Base-by-base conservation (phyloP, 2,888 invertebrate species). In the Hirtodrosophila duncani region DNA sequence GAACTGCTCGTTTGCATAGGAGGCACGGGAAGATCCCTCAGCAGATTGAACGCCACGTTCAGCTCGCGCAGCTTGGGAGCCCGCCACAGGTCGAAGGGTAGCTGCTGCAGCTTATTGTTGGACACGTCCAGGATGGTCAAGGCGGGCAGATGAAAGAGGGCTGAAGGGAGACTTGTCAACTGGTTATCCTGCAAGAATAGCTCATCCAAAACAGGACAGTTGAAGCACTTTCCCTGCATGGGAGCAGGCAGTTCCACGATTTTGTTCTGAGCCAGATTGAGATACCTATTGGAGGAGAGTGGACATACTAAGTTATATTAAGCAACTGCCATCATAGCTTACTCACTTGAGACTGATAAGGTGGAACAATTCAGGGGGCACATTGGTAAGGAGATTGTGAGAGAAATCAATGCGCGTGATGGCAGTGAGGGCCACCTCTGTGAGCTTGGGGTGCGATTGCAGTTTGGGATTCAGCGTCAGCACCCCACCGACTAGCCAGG, bases 391-490 rank as follows among this genome's bases (percentile, higher is more conserved):
- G 50, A 92, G 91, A 87, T 99, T 99, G 83, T 93, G 92, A 4
- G 98, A 97, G 27, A 99, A 89, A 86, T 99, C 99, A 16, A 99
- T 88, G 24, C 98, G 89, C 0, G 99, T 99, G 50, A 99, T 92
- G 0, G 98, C 97, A 79, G 93, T 93, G n/a, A 97, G 88, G 0
- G 95, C 92, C 3, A 93, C 90, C 48, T 91, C 90, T 62, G 89
- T 89, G 64, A 90, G 89, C 58, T 89, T 87, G 3, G 91, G 90
- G 84, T 92, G 92, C 38, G 92, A 90, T 65, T 92, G 91, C 16
- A 98, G 87, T 74, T 93, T 92, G 1, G 93, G 92, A 88, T 98
- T 99, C 13, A 97, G 92, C 51, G 93, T 92, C 24, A 95, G 87
- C 0, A 95, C 93, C 0, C 97, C 96, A 69, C 92, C 92, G 2